Percentiles rank a stretch among this genome's conserved stretches.
Conservation (phyloP, 2,113 vertebrate species). For the Sturnus vulgaris region DNA sequence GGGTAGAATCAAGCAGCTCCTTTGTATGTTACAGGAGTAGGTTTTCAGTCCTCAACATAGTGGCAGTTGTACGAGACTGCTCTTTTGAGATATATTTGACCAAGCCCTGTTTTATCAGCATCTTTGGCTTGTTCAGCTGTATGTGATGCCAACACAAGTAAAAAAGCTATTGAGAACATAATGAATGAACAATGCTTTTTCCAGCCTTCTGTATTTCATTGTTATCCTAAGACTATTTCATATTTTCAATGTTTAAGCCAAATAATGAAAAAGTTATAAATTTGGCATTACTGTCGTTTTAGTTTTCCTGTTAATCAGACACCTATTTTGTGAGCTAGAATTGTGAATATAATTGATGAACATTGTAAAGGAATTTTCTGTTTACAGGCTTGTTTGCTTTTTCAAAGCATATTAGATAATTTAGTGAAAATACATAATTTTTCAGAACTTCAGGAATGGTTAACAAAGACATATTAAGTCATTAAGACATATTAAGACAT, state of each 20-base stretch:
- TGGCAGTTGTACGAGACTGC: background rate
- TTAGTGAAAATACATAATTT: background rate
- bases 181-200: background rate
- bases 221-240: background rate
- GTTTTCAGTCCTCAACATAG: background rate
- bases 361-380: background rate
- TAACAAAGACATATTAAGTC: background rate
- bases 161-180: background rate
- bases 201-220: background rate
- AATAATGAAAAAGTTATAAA: background rate
- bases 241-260: background rate
- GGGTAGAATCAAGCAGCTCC: conserved; percentile 89
- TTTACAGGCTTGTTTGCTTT: background rate
- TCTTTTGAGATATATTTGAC: background rate
- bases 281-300: background rate
- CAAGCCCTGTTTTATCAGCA: background rate
- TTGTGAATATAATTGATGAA: background rate
- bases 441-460: background rate
- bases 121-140: background rate
- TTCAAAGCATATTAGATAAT: background rate
- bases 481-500: background rate
- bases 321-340: background rate
- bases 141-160: background rate
- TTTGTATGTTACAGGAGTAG: conserved; percentile 82
- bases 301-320: background rate